A percentile compares a stretch with the other conserved stretches of the same genome.
Evolutionary conservation across 2,888 invertebrate species (phyloP).

Genomic region (Leptinotarsa tumamoca): DNA sequence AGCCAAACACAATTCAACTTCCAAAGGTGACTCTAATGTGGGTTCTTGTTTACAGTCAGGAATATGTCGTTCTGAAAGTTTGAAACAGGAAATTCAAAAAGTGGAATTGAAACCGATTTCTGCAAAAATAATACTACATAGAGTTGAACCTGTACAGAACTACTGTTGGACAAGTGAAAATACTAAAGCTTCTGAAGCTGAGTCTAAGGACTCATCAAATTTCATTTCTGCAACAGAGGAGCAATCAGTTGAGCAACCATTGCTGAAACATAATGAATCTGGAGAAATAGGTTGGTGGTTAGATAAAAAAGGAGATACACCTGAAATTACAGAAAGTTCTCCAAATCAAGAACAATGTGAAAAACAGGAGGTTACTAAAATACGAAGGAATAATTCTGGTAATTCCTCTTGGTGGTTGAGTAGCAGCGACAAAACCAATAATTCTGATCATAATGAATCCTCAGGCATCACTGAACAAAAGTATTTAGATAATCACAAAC

Average conservation of each 20-base stretch:
- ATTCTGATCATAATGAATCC: constrained; percentile 30
- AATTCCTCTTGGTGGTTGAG: constrained; percentile 55
- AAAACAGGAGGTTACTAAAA: constrained; percentile 43
- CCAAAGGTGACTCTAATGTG: background rate
- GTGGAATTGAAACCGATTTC: constrained; percentile 63
- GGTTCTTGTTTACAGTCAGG: background rate
- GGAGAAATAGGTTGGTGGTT: constrained; percentile 81
- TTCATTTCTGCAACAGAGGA: background rate
- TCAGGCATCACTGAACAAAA: constrained; percentile 68
- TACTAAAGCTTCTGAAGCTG: constrained; percentile 40
- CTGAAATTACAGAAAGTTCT: constrained; percentile 72
- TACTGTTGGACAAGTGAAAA: constrained; percentile 71
- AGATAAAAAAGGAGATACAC: constrained; percentile 76
- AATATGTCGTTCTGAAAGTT: constrained; percentile 22
- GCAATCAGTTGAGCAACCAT: constrained; percentile 27
- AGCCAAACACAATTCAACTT: background rate
- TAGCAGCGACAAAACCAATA: constrained; percentile 51
- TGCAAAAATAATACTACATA: constrained; percentile 59
- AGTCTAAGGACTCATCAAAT: constrained; percentile 1
- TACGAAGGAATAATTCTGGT: constrained; percentile 52
- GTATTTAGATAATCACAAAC: constrained; percentile 69
- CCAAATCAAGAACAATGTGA: constrained; percentile 54
- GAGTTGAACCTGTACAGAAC: constrained; percentile 74
- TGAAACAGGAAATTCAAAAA: background rate
- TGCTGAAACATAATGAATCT: constrained; percentile 51